Conservation (phyloP, 2,113 vertebrate species). For the Catharus bicknelli region DNA sequence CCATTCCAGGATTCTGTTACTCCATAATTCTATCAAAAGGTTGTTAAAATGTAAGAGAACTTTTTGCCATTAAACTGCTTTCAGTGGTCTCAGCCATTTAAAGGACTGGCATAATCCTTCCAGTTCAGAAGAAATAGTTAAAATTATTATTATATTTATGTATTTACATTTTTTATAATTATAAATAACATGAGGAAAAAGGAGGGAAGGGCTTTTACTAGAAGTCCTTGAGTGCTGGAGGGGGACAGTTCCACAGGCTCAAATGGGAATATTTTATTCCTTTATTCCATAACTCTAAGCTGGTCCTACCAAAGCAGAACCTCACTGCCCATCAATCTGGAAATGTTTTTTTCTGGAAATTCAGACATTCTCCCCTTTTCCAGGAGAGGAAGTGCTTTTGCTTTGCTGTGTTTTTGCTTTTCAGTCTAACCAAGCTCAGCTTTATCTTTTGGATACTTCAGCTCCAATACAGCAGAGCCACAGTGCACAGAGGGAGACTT, state of each 20-base stretch:
- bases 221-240: neutral
- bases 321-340: neutral
- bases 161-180: neutral
- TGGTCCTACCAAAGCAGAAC: neutral
- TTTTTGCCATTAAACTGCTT: neutral
- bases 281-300: neutral
- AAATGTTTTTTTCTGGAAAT: neutral
- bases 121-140: neutral
- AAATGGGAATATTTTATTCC: neutral
- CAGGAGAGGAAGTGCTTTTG: neutral
- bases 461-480: neutral
- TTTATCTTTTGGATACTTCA: neutral
- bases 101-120: neutral
- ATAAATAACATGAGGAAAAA: neutral
- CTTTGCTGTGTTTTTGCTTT: neutral
- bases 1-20: neutral
- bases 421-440: neutral
- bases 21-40: neutral
- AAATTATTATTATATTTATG: neutral
- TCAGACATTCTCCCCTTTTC: neutral
- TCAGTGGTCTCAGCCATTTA: neutral
- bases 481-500: neutral
- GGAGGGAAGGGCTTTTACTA: neutral
- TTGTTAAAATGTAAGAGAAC: neutral
- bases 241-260: neutral